These are phyloP conservation scores for Achlya flavicornis DNA, from an alignment of 2,888 invertebrate species.

Conservation along the genomic window DNA sequence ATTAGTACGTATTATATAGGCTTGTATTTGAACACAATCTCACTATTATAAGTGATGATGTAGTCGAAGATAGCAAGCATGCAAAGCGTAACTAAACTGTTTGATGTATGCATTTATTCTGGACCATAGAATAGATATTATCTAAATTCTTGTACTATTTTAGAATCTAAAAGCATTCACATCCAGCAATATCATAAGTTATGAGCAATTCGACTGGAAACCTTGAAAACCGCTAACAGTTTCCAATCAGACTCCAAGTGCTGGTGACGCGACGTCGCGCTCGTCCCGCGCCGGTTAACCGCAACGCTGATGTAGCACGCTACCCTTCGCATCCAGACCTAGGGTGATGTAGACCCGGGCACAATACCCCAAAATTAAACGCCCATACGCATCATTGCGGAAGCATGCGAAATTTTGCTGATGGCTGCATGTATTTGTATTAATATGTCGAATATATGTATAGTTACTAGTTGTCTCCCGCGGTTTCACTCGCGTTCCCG, in stretches of 20 bases:
- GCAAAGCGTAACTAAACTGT: too few species aligned
- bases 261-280: slow-evolving; percentile 38
- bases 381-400: not conserved
- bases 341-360: slow-evolving; percentile 29
- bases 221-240: slow-evolving; percentile 23
- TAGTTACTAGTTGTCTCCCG: not conserved
- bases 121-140: too few species aligned
- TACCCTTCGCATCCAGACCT: slow-evolving; percentile 48
- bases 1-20: too few species aligned
- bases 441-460: not conserved
- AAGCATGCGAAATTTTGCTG: not conserved
- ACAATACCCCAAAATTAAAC: slow-evolving; percentile 12
- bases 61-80: too few species aligned
- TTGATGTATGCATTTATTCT: too few species aligned
- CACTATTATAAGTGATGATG: too few species aligned
- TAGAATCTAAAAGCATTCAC: not conserved
- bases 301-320: slow-evolving; percentile 74
- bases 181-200: not conserved
- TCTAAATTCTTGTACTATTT: too few species aligned
- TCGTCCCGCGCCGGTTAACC: slow-evolving; percentile 67
- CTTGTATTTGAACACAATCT: too few species aligned
- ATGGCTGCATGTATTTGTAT: slow-evolving; percentile 2
- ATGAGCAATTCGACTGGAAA: not conserved
- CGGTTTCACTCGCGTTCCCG: too few species aligned
- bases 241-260: slow-evolving; percentile 13